Percentiles rank a stretch among this genome's conserved stretches.
These are phyloP conservation scores for Drosophila colorata DNA, from an alignment of 2,888 invertebrate genomes.

Conservation along the genomic window DNA sequence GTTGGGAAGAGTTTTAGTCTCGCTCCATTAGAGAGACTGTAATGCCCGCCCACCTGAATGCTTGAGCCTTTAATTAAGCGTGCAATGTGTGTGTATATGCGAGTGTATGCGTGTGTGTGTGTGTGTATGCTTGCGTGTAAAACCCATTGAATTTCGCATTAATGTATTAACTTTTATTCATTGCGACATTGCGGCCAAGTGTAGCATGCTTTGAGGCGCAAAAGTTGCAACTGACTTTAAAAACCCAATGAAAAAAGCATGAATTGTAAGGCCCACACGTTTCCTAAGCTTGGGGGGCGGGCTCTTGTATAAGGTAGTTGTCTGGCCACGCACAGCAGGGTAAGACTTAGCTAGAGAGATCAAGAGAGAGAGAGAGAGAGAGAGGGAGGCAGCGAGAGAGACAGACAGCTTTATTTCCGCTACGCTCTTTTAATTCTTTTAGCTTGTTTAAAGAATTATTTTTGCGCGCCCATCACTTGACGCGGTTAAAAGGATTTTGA, in stretches of 20 bases:
- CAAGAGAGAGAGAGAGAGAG: not conserved
- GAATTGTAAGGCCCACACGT: constrained; percentile 20
- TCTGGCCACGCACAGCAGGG: not conserved
- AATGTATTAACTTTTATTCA: constrained; percentile 63
- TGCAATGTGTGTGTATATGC: constrained; percentile 30
- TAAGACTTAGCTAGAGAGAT: not conserved
- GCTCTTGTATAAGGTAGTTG: not conserved
- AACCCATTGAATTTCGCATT: constrained; percentile 69
- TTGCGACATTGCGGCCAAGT: constrained; percentile 19
- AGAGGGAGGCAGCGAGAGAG: not conserved
- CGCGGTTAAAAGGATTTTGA: constrained; percentile 65
- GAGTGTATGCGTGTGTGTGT: constrained; percentile 18
- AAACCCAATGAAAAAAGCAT: not conserved
- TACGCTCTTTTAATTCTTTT: not conserved
- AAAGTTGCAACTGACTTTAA: constrained; percentile 48
- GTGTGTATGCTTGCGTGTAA: constrained; percentile 32
- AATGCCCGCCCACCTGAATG: constrained; percentile 38
- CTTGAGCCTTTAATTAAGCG: constrained; percentile 66
- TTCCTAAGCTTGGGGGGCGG: constrained; percentile 1
- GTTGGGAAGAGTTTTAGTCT: constrained; percentile 11
- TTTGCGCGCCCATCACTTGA: constrained; percentile 27
- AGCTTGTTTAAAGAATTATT: not conserved
- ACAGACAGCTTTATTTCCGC: not conserved
- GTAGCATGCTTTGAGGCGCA: constrained; percentile 60
- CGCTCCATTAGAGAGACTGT: constrained; percentile 46